Evolutionary conservation across 2,888 invertebrate species (phyloP).

Genomic region (Fabriciana adippe): DNA sequence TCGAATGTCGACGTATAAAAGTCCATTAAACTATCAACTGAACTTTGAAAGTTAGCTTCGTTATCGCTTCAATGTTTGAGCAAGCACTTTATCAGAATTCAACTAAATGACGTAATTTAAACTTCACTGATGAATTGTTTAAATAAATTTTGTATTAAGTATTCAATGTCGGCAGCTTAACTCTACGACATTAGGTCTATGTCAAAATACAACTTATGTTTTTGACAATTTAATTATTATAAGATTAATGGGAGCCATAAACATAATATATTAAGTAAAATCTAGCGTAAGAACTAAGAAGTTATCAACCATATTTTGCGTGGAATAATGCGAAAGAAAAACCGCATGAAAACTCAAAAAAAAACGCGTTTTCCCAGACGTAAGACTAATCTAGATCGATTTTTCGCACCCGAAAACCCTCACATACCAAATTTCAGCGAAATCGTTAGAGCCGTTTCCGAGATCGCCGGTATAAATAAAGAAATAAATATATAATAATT

Average conservation of each 20-base stretch:
- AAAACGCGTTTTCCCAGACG: no score
- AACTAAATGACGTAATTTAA: slow-evolving; percentile 11
- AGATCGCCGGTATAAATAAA: no score
- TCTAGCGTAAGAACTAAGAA: no score
- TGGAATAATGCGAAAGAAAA: no score
- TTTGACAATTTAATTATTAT: slow-evolving; percentile 17
- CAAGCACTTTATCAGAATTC: slow-evolving; percentile 6
- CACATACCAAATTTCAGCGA: no score
- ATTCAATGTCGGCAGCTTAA: background rate
- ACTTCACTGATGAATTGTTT: slow-evolving; percentile 4
- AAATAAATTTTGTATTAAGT: slow-evolving; percentile 5
- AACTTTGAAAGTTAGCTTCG: slow-evolving; percentile 15
- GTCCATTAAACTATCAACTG: slow-evolving; percentile 21
- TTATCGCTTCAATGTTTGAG: slow-evolving; percentile 8
- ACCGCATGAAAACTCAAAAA: no score
- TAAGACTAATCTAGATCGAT: no score
- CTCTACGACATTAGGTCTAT: slow-evolving; percentile 1
- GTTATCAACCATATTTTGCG: no score
- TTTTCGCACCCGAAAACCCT: no score
- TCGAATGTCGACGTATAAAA: background rate
- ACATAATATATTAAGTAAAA: no score
- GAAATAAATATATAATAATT: no score
- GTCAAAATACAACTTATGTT: slow-evolving; percentile 15
- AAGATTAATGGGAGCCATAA: background rate
- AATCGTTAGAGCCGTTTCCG: no score